Percentiles rank a stretch among this genome's conserved stretches.
Conservation (phyloP, 1,140 invertebrate species). For the Caligus rogercresseyi region DNA sequence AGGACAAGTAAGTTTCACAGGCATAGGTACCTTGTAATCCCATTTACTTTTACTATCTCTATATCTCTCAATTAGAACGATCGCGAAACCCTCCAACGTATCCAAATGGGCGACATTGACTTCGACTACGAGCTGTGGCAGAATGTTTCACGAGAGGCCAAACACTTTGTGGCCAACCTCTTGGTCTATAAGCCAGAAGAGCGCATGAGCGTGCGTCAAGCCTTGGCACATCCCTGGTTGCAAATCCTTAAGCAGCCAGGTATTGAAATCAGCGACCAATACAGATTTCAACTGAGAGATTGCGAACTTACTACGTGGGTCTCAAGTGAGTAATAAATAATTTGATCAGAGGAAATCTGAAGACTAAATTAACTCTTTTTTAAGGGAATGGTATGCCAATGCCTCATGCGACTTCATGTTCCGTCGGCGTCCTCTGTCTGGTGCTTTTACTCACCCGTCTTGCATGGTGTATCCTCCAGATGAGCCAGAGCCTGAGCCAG, state of each 20-base stretch:
- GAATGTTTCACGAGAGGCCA: slow-evolving; percentile 53
- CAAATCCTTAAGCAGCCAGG: slow-evolving; percentile 25
- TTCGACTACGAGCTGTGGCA: slow-evolving; percentile 30
- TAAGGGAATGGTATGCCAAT: slow-evolving; percentile 68
- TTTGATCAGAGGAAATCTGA: background rate
- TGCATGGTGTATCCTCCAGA: slow-evolving; percentile 82
- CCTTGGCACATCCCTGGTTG: slow-evolving; percentile 74
- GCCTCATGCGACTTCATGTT: slow-evolving; percentile 69
- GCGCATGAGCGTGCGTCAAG: slow-evolving; percentile 55
- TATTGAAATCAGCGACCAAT: slow-evolving; percentile 34
- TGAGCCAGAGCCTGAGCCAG: slow-evolving; percentile 38
- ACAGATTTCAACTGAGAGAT: slow-evolving; percentile 51
- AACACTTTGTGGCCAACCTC: slow-evolving; percentile 69
- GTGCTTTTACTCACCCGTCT: slow-evolving; percentile 68
- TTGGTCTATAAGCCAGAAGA: slow-evolving; percentile 49
- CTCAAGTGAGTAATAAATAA: slow-evolving; percentile 25
- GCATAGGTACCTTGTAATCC: background rate
- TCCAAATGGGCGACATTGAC: slow-evolving; percentile 38
- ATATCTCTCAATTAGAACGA: slow-evolving; percentile 41
- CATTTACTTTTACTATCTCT: background rate
- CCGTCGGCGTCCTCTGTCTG: slow-evolving; percentile 52
- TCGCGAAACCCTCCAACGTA: slow-evolving; percentile 61
- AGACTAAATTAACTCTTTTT: background rate
- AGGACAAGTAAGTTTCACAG: slow-evolving; percentile 7
- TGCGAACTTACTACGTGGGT: slow-evolving; percentile 29